A percentile compares a stretch with the other conserved stretches of the same genome.
Conservation (phyloP, 2,113 vertebrate species). For the Sminthopsis crassicaudata region DNA sequence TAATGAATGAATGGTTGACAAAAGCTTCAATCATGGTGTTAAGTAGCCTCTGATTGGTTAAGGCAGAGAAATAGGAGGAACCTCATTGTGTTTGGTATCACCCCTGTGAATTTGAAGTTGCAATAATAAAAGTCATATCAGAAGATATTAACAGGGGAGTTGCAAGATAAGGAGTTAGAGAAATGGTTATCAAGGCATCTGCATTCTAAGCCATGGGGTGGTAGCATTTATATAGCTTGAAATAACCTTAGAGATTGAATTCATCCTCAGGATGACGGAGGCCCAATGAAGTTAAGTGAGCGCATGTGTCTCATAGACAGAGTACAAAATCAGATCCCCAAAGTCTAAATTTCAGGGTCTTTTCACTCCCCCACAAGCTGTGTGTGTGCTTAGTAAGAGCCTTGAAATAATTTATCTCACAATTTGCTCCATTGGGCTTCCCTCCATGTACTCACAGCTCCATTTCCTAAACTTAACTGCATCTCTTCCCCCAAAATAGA, state of each 20-base stretch:
- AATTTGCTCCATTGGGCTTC: neutral
- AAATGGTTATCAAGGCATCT: neutral
- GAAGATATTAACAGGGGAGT: neutral
- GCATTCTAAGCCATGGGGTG: neutral
- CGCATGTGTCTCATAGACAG: neutral
- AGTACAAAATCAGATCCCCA: neutral
- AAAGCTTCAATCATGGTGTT: neutral
- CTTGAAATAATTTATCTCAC: neutral
- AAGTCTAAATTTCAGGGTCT: neutral
- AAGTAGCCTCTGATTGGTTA: neutral
- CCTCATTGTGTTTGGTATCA: neutral
- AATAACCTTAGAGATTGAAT: neutral
- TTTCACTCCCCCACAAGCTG: neutral
- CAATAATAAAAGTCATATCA: neutral
- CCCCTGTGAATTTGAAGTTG: neutral
- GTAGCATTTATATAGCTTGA: neutral
- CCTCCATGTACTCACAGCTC: neutral
- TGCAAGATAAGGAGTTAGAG: neutral
- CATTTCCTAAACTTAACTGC: neutral
- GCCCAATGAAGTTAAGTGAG: neutral
- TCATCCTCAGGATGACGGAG: neutral
- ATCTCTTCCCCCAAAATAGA: neutral
- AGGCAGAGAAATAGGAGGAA: neutral
- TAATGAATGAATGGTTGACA: neutral
- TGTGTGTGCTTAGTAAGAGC: neutral